Percentiles rank a stretch among this genome's conserved stretches.
Evolutionary conservation across 2,113 vertebrate species (phyloP).

Genomic region (Eretmochelys imbricata): DNA sequence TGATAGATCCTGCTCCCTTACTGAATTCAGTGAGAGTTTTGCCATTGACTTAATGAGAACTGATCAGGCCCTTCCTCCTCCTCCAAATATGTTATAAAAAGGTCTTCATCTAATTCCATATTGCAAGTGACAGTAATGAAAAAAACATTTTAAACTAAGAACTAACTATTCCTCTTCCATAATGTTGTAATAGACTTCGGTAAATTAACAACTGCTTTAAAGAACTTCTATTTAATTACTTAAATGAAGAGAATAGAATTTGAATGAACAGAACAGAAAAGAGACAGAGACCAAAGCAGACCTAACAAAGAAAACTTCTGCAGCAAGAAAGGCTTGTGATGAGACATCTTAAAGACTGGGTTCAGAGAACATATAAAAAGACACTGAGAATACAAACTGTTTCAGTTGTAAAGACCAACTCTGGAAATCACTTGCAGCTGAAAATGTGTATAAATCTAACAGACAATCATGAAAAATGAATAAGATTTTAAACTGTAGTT

Average conservation of each 20-base stretch:
- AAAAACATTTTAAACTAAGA: not conserved
- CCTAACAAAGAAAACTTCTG: not conserved
- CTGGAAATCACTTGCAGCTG: not conserved
- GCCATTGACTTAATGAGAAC: not conserved
- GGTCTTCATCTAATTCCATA: not conserved
- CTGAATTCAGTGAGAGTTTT: not conserved
- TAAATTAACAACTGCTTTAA: not conserved
- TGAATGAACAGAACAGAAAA: not conserved
- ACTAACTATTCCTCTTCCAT: not conserved
- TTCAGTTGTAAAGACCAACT: not conserved
- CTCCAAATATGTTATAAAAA: not conserved
- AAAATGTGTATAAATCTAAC: fast-evolving
- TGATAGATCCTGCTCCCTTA: not conserved
- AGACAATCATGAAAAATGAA: not conserved
- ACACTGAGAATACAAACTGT: not conserved
- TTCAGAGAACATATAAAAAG: not conserved
- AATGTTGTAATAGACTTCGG: not conserved
- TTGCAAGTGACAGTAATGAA: not conserved
- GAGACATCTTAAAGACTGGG: not conserved
- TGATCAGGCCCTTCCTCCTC: not conserved
- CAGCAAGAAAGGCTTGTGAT: not conserved
- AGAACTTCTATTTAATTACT: slow-evolving; percentile 10
- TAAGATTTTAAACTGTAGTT: not conserved
- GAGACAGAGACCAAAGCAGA: not conserved
- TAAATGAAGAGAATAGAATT: not conserved